phyloP scores from a whole-genome alignment of 2,888 invertebrate species.

The Limnephilus auricula region DNA sequence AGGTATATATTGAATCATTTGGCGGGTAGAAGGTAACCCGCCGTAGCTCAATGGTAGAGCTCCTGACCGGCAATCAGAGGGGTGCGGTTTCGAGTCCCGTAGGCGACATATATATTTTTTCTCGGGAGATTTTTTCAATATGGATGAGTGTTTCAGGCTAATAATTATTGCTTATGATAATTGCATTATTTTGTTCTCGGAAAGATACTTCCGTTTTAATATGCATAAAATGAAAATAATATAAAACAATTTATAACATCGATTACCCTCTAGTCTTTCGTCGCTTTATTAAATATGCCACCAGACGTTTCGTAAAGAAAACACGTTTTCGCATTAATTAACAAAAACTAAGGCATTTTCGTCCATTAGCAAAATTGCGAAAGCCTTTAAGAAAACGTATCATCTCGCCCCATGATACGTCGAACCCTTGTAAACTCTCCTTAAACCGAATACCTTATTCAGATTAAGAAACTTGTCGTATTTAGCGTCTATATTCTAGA shows the following conservation, averaged over 20 bases:
- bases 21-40: no score
- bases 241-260: neutral
- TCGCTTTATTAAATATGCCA: slow-evolving; percentile 4
- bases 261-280: neutral
- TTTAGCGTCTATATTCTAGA: slow-evolving; percentile 35
- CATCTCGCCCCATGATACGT: slow-evolving; percentile 9
- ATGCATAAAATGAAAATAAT: neutral
- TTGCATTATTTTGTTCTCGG: no score
- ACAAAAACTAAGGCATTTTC: slow-evolving; percentile 16
- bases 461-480: slow-evolving; percentile 47
- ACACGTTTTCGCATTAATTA: slow-evolving; percentile 42
- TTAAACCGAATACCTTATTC: slow-evolving; percentile 35
- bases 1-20: no score
- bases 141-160: no score
- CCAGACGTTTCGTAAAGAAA: slow-evolving; percentile 21
- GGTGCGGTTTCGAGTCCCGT: no score
- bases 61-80: no score
- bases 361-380: slow-evolving; percentile 45
- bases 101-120: no score
- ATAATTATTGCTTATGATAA: no score
- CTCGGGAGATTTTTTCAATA: no score
- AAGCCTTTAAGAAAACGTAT: slow-evolving; percentile 17
- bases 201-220: neutral
- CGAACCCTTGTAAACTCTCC: slow-evolving; percentile 31
- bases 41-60: no score